Base-by-base conservation (phyloP, 2,888 invertebrate species). In the Drosophila rubida region DNA sequence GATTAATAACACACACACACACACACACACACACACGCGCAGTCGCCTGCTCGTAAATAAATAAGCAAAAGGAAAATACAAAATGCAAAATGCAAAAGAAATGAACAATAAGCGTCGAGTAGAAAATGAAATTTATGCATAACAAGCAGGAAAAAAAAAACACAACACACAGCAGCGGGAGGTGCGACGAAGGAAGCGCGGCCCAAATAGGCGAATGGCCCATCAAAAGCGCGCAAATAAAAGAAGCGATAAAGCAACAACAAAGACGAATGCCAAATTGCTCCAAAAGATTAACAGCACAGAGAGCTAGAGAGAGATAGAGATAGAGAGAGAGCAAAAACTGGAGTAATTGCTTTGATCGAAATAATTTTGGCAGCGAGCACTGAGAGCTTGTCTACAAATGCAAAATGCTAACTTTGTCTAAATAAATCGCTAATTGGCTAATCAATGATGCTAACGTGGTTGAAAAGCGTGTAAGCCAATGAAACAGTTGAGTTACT, bases 41-140 rank as follows among this genome's bases (percentile, higher is more conserved):
- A 51, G 46, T 46, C 55, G 48, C 32, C 46, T 60, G 66, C 69
- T 68, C 72, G 69, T 72, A 74, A 74, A 76, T 73, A 85, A 77
- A 87, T 75, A 86, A 75, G 63, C 67, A 64, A 55, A 60, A 65
- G 58, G 25, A 50, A 58, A 70, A 32, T 48, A 51, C 13, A 42
- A 64, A 72, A 75, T 77, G 68, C 78, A 71, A 82, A 75, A 80
- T 78, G 69, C 74, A 80, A 73, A 73, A 69, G 74, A 80, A 78
- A 76, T 74, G 76, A 78, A 86, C 69, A 78, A 79, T 78, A 69
- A 76, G 75, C 70, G 57, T 54, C 69, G 69, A 77, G 69, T 59
- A 71, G 72, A 72, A 85, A 87, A 84, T 87, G 75, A 84, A 84
- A 84, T 84, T 84, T 84, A 82, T 84, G 82, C 87, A 84, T 82